Base-by-base conservation (phyloP, 2,888 invertebrate species). In the Amphimallon solstitiale region DNA sequence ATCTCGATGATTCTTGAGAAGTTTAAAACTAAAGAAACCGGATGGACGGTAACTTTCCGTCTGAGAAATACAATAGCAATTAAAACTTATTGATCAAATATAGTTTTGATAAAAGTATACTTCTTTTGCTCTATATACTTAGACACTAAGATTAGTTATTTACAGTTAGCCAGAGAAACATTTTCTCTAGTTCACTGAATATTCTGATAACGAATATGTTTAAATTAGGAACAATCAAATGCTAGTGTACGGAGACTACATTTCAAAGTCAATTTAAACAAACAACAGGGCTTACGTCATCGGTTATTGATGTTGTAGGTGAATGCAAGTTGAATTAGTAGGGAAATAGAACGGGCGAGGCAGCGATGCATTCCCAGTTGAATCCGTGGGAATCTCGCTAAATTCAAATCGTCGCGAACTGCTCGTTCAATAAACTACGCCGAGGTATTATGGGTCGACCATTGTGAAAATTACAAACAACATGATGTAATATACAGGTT, bases 311-410 rank as follows among this genome's bases (percentile, higher is more conserved):
- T 51, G 51, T 37, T 56, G 40, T 43, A 56, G 56, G 40, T 56
- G 56, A 56, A 56, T 56, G 56, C 56, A 43, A 56, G 40, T 40
- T 56, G 56, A 56, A 56, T 43, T 56, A 56, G 40, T 23, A 40
- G 56, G 56, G 56, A 56, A 56, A 56, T 56, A 56, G 56, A 40
- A 56, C 56, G 56, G 21, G 56, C 38, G 56, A 56, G 29, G 40
- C 56, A 56, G 56, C 21, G 56, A 56, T 56, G 56, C 56, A 56
- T 56, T 56, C 43, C 40, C 40, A 40, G 23, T 23, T 23, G 23
- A 56, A 56, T 40, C 40, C 56, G 56, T 56, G 56, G 56, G 56
- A 56, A 56, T 40, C 21, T 56, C 15, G 51, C 23, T 17, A 51
- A 51, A 51, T 51, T 34, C 15, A 35, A 51, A 51, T 51, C 34